A percentile compares a stretch with the other conserved stretches of the same genome.
These are phyloP conservation scores for Mesoclemmys tuberculata DNA, from an alignment of 2,113 vertebrate genomes.

Conservation along the genomic window DNA sequence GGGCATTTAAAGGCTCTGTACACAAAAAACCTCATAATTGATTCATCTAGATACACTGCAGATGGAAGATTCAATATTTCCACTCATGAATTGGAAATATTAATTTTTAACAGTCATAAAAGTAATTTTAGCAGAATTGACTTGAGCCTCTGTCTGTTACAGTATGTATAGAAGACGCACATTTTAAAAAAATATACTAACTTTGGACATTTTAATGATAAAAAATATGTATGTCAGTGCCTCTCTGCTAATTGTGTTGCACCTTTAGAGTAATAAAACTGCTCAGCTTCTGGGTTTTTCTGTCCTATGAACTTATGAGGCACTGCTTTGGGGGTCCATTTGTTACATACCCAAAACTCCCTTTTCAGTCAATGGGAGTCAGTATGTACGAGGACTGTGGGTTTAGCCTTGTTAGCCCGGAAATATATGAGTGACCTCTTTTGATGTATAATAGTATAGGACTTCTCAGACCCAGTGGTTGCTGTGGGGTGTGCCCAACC, in stretches of 20 bases:
- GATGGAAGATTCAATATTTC: not conserved
- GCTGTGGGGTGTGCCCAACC: not conserved
- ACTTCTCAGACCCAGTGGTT: not conserved
- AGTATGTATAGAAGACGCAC: fast-evolving
- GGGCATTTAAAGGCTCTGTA: not conserved
- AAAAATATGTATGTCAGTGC: not conserved
- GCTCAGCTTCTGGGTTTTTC: not conserved
- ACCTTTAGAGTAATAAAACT: not conserved
- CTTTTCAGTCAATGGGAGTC: not conserved
- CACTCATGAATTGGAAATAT: not conserved
- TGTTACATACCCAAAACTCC: not conserved
- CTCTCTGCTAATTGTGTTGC: not conserved
- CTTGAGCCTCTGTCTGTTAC: not conserved
- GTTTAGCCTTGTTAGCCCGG: not conserved
- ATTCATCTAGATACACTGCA: not conserved
- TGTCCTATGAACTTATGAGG: not conserved
- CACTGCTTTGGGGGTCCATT: not conserved
- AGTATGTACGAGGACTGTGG: not conserved
- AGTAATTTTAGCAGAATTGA: not conserved
- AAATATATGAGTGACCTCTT: not conserved
- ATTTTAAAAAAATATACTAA: not conserved
- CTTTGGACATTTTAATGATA: not conserved
- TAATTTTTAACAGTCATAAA: not conserved
- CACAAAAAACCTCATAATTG: not conserved
- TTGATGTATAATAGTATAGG: not conserved